Base-by-base conservation (phyloP, 1,140 invertebrate species). In the Diprion similis region DNA sequence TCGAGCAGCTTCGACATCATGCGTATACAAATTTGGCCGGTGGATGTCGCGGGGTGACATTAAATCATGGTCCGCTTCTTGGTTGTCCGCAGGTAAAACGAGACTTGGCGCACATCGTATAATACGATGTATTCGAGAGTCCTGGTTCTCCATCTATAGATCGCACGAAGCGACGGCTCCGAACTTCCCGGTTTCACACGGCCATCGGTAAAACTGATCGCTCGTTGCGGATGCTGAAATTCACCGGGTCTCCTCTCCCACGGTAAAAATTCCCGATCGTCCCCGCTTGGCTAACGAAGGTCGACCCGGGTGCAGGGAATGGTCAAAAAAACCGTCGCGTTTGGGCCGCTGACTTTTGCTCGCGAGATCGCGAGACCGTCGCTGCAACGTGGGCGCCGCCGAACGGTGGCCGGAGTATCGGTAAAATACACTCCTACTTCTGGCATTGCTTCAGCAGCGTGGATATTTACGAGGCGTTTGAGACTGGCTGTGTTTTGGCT, bases 391-490 rank as follows among this genome's bases (percentile, higher is more conserved):
- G 72, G 76, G 76, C 76, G 76, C 75, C 71, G 66, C 24, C 66
- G 10, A 74, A 70, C 66, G 48, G 72, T 3, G 45, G 48, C 11
- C 51, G 9, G n/a, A 59, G 65, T 70, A 77, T 75, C 73, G 48
- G 65, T 46, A 71, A 66, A 71, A 75, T 77, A 37, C 24, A 37
- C 24, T 37, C 24, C 24, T 37, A 37, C 24, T 37, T 37, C 24
- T 37, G 2, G 24, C 24, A 37, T 37, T 37, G 24, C 24, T 37
- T 1, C 24, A 37, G 24, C 71, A 73, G 75, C 71, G 73, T 51
- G 71, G 67, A 72, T 72, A 67, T 77, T 76, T 76, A 76, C 72
- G 75, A 76, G 70, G 65, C 72, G 66, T 70, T 19, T 13, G 24
- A 37, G 69, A 1, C 24, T 70, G 24, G 19, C 17, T 65, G 69